Conservation (phyloP, 2,113 vertebrate species). For the Solea solea region DNA sequence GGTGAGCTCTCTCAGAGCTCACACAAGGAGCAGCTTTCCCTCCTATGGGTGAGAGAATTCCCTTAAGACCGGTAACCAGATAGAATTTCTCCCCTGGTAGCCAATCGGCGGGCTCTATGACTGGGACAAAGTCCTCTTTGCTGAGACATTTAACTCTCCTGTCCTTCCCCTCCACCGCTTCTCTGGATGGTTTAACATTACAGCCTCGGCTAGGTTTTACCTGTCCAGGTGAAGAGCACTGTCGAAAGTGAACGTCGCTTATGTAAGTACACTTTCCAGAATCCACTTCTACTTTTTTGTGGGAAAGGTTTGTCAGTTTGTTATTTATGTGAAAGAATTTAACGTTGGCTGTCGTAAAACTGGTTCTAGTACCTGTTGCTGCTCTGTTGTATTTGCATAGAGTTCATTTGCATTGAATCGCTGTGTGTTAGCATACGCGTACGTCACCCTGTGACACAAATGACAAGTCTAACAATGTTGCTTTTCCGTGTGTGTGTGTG, state of each 20-base stretch:
- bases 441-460: not conserved
- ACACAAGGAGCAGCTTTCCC: constrained; percentile 20
- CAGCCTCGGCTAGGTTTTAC: constrained; percentile 65
- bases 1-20: constrained; percentile 56
- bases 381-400: constrained; percentile 9
- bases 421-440: not conserved
- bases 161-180: constrained; percentile 35
- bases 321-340: not conserved
- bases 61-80: constrained; percentile 11
- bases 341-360: not conserved
- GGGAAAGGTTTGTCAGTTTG: not conserved
- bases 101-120: constrained; percentile 35
- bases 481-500: not conserved
- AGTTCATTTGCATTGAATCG: constrained; percentile 23
- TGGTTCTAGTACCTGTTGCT: not conserved
- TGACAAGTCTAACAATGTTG: not conserved
- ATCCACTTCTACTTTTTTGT: not conserved
- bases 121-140: constrained; percentile 72
- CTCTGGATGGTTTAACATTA: constrained; percentile 63
- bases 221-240: constrained; percentile 71
- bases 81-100: constrained; percentile 47
- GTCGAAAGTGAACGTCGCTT: constrained; percentile 39
- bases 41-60: constrained; percentile 24
- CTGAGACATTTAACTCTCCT: constrained; percentile 52
- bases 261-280: constrained; percentile 55